Conservation (phyloP, 2,888 invertebrate genomes). For the Amphipyra tragopoginis region DNA sequence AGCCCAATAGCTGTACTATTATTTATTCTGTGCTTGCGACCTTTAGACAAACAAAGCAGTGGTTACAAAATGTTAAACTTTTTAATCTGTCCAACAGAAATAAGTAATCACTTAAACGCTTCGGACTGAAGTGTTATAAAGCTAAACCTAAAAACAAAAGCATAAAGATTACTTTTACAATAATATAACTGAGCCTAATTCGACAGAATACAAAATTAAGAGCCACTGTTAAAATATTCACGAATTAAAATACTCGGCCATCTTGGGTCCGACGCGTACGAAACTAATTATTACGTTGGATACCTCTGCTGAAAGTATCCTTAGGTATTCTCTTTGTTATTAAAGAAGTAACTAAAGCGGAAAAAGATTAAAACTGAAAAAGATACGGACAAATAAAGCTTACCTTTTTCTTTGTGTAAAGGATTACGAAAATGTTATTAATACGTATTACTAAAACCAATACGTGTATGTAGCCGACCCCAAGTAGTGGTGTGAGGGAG, state of each 20-base stretch:
- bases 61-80: no score
- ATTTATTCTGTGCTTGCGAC: no score
- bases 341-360: conserved; percentile 21
- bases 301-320: conserved; percentile 30
- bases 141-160: conserved; percentile 13
- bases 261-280: conserved; percentile 21
- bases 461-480: no score
- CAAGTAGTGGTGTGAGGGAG: no score
- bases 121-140: not conserved
- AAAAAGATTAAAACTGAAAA: not conserved
- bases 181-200: conserved; percentile 18
- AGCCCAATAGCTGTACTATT: no score
- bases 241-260: conserved; percentile 23
- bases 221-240: conserved; percentile 26
- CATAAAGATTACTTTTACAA: conserved; percentile 14
- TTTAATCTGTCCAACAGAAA: no score
- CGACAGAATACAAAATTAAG: conserved; percentile 11
- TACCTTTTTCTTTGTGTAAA: not conserved
- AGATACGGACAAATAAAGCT: not conserved
- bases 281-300: conserved; percentile 51
- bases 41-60: no score
- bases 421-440: no score
- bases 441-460: no score
- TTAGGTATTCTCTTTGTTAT: conserved; percentile 39
- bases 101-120: not conserved